These are phyloP conservation scores for Halcyon smyrnensis DNA, from an alignment of 2,797 vertebrate species.

Conservation along the genomic window DNA sequence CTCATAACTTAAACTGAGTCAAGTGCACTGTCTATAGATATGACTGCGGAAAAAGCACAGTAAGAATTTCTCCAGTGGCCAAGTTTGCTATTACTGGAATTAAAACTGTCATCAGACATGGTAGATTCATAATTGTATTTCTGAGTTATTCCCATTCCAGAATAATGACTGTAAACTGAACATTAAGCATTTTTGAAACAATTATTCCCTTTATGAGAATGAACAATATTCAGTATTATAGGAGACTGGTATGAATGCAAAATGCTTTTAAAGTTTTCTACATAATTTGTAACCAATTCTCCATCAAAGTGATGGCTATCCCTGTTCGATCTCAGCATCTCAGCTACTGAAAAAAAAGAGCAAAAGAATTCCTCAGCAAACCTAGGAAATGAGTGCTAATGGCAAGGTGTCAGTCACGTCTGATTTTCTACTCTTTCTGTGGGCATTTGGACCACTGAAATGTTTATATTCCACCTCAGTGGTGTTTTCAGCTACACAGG, in stretches of 20 bases:
- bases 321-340: not conserved
- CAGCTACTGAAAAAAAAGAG: not conserved
- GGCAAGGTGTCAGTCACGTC: not conserved
- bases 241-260: not conserved
- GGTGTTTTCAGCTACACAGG: not conserved
- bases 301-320: not conserved
- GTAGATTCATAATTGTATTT: conserved; percentile 11
- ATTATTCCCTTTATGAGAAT: not conserved
- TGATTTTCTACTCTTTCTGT: not conserved
- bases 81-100: conserved; percentile 4
- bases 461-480: not conserved
- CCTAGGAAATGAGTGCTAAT: not conserved
- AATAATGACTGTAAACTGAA: conserved; percentile 40
- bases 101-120: not conserved
- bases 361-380: not conserved
- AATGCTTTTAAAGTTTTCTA: conserved; percentile 3
- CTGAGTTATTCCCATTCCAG: conserved; percentile 26
- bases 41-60: not conserved
- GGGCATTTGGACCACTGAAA: not conserved
- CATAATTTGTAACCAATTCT: not conserved
- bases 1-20: conserved; percentile 22
- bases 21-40: not conserved
- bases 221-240: not conserved
- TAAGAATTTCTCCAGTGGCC: not conserved
- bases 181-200: not conserved